A percentile compares a stretch with the other conserved stretches of the same genome.
Evolutionary conservation across 2,113 vertebrate species (phyloP).

Genomic region (Mustelus asterias): DNA sequence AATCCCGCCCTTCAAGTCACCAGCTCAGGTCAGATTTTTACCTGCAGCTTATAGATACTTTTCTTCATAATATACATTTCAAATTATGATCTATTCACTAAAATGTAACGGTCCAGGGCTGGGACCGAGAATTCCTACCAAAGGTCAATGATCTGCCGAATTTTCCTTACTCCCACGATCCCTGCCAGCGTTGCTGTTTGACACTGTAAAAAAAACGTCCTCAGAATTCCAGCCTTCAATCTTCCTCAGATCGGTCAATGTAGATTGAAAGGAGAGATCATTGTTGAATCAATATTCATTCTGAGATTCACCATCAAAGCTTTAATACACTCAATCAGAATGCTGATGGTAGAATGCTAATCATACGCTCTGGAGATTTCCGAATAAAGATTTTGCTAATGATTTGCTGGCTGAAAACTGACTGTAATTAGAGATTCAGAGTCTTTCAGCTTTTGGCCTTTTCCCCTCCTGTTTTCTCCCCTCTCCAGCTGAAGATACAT

Average conservation of each 20-base stretch:
- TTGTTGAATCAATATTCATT: neutral
- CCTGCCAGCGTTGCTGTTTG: neutral
- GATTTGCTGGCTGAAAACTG: neutral
- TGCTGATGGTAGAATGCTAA: neutral
- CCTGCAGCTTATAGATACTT: neutral
- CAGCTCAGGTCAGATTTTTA: too few relatives aligned
- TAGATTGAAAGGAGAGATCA: neutral
- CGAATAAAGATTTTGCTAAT: constrained; percentile 4
- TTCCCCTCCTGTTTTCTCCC: neutral
- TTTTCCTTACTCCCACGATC: too few relatives aligned
- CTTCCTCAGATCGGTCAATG: neutral
- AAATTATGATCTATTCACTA: neutral
- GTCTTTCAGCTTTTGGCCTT: neutral
- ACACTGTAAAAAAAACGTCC: neutral
- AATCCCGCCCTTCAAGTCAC: too few relatives aligned
- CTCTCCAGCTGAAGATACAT: neutral
- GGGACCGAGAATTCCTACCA: too few relatives aligned
- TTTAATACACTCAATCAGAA: neutral
- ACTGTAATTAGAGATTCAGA: neutral
- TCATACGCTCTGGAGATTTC: neutral
- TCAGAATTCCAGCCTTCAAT: neutral
- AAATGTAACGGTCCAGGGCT: neutral
- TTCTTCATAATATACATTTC: neutral
- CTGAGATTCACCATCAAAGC: neutral
- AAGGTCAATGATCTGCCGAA: too few relatives aligned